Conservation (phyloP, 2,888 invertebrate genomes). For the Trissolcus japonicus region DNA sequence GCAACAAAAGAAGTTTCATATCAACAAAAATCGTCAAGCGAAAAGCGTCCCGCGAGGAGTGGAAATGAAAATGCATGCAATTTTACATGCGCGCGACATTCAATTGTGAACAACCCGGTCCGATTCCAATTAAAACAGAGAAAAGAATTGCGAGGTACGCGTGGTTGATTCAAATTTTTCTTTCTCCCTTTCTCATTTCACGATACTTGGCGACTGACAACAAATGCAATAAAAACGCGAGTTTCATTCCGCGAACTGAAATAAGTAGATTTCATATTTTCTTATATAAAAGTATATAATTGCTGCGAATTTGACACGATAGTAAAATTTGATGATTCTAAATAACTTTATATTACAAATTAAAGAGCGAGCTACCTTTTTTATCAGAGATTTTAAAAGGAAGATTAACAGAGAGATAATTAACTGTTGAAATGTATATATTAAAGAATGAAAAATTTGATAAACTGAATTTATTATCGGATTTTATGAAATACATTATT, state of each 20-base stretch:
- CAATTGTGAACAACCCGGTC: slow-evolving; percentile 33
- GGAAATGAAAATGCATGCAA: slow-evolving; percentile 34
- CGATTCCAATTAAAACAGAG: slow-evolving; percentile 40
- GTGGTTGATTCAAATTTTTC: slow-evolving; percentile 17
- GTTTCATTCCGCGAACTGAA: slow-evolving; percentile 18
- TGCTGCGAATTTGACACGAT: too few species aligned
- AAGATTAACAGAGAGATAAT: too few species aligned
- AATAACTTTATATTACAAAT: too few species aligned
- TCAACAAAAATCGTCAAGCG: slow-evolving; percentile 15
- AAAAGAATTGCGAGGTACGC: slow-evolving; percentile 21
- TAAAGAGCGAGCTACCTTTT: not conserved
- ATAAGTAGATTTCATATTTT: slow-evolving; percentile 20
- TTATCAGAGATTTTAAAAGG: too few species aligned
- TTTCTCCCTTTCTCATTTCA: slow-evolving; percentile 7
- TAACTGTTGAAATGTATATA: too few species aligned
- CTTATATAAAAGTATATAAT: too few species aligned
- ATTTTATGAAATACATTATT: too few species aligned
- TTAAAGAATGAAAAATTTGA: too few species aligned
- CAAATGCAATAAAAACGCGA: slow-evolving; percentile 18
- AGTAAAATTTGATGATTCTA: too few species aligned
- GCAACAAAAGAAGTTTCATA: slow-evolving; percentile 4
- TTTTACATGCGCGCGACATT: slow-evolving; percentile 24
- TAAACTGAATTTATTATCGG: too few species aligned
- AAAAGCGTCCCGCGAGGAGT: slow-evolving; percentile 23
- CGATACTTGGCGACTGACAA: slow-evolving; percentile 3